Percentiles rank a stretch among this genome's conserved stretches.
phyloP scores from a whole-genome alignment of 37 sponge, comb jelly and placozoan genomes.

The Haliclona indistincta region DNA sequence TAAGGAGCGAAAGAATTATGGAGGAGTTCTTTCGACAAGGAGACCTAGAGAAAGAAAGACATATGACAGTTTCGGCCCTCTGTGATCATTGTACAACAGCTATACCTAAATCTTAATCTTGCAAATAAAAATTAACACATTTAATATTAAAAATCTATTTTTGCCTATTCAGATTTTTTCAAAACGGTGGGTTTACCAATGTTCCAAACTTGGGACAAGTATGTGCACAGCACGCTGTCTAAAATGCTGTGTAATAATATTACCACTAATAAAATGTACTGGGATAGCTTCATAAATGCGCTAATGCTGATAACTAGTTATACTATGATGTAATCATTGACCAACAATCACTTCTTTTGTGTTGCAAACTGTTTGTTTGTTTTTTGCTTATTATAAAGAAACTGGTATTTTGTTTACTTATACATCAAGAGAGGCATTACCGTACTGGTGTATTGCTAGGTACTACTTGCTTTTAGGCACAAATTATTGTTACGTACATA shows the following conservation, averaged over 20 bases:
- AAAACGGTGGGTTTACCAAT: conserved; percentile 57
- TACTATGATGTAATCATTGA: too few relatives aligned
- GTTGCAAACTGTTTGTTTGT: too few relatives aligned
- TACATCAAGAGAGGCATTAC: too few relatives aligned
- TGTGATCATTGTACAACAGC: conserved; percentile 51
- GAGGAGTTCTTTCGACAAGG: conserved; percentile 81
- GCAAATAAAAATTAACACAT: too few relatives aligned
- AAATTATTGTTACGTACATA: too few relatives aligned
- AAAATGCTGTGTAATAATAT: conserved; percentile 40
- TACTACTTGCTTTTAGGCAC: too few relatives aligned
- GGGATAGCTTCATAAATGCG: too few relatives aligned
- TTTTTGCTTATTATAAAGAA: too few relatives aligned
- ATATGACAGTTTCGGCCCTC: conserved; percentile 56
- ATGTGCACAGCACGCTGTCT: conserved; percentile 29
- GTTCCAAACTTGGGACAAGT: conserved; percentile 61
- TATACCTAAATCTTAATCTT: conserved; percentile 58
- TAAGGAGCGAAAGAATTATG: conserved; percentile 74
- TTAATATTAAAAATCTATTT: not conserved
- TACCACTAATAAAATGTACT: conserved; percentile 45
- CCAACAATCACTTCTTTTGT: too few relatives aligned
- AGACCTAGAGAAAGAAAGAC: conserved; percentile 56
- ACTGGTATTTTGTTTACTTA: too few relatives aligned
- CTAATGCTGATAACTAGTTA: too few relatives aligned
- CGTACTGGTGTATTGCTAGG: too few relatives aligned
- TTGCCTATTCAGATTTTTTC: conserved; percentile 51